Conservation (phyloP, 2,888 invertebrate species). For the Malthinus seriepunctatus region DNA sequence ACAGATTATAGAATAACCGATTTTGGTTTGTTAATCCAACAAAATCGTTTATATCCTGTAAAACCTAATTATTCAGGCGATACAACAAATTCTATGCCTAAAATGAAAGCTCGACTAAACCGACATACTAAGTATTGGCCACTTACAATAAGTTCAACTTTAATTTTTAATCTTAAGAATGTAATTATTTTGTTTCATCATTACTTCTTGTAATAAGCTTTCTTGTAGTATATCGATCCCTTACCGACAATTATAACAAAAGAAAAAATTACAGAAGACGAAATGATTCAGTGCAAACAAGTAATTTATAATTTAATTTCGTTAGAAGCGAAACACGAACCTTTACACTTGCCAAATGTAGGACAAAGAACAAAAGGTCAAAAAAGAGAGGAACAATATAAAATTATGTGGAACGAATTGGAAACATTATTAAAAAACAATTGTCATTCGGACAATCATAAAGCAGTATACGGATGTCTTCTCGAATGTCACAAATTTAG, state of each 20-base stretch:
- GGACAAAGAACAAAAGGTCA: slow-evolving; percentile 64
- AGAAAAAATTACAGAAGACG: slow-evolving; percentile 82
- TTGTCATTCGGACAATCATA: slow-evolving; percentile 77
- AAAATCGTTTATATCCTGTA: slow-evolving; percentile 76
- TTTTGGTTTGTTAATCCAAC: slow-evolving; percentile 86
- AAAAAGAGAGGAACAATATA: slow-evolving; percentile 87
- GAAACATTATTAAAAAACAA: slow-evolving; percentile 81
- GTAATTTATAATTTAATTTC: slow-evolving; percentile 79
- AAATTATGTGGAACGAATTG: slow-evolving; percentile 86
- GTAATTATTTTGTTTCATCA: slow-evolving; percentile 52
- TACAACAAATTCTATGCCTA: slow-evolving; percentile 61
- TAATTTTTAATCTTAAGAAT: slow-evolving; percentile 81
- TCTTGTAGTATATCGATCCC: slow-evolving; percentile 74
- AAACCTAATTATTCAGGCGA: slow-evolving; percentile 54
- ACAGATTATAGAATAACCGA: slow-evolving; percentile 88
- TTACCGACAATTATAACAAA: slow-evolving; percentile 79
- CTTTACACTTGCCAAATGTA: slow-evolving; percentile 71
- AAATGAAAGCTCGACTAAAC: slow-evolving; percentile 71
- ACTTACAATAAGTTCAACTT: slow-evolving; percentile 84
- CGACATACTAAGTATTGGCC: slow-evolving; percentile 87
- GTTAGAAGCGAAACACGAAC: slow-evolving; percentile 82
- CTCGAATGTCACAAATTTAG: slow-evolving; percentile 73
- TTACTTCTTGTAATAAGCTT: not conserved
- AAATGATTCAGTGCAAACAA: slow-evolving; percentile 83
- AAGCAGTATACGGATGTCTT: slow-evolving; percentile 76